phyloP scores from a whole-genome alignment of 92 coral and sea anemone species.

The Anthopleura xanthogrammica region DNA sequence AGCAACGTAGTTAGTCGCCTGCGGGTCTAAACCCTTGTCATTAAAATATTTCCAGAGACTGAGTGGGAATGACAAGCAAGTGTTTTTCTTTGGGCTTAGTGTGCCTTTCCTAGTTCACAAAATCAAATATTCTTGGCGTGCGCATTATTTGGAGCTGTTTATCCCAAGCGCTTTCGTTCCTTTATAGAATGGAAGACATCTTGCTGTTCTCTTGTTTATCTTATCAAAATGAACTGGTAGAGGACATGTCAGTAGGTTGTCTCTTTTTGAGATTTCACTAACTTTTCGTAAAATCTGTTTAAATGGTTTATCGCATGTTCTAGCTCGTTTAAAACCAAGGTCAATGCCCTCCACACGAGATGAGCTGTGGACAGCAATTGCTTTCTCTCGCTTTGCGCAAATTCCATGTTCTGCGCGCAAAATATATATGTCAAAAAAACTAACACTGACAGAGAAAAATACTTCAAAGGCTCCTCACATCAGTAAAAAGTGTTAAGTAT shows the following conservation, averaged over 20 bases:
- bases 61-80: not conserved
- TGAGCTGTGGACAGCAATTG: constrained; percentile 21
- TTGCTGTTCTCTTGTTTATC: constrained; percentile 3
- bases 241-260: constrained; percentile 30
- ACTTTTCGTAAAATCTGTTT: constrained; percentile 2
- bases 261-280: constrained; percentile 18
- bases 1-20: constrained; percentile 26
- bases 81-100: constrained; percentile 5
- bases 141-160: not conserved
- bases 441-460: not conserved
- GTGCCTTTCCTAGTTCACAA: not conserved
- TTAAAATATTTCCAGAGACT: not conserved
- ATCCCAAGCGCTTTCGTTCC: not conserved
- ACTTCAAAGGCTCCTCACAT: not conserved
- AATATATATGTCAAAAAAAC: not conserved
- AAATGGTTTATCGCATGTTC: constrained; percentile 17
- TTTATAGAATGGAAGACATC: not conserved
- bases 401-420: not conserved
- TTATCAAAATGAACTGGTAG: constrained; percentile 14
- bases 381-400: not conserved
- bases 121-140: not conserved
- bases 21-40: constrained; percentile 32
- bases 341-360: constrained; percentile 18
- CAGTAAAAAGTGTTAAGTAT: not conserved
- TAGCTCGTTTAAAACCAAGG: constrained; percentile 10